Evolutionary conservation across 2,113 vertebrate genomes (phyloP), one percentile per base, ranked within the genome.

Genomic region (Charadrius vociferus): DNA sequence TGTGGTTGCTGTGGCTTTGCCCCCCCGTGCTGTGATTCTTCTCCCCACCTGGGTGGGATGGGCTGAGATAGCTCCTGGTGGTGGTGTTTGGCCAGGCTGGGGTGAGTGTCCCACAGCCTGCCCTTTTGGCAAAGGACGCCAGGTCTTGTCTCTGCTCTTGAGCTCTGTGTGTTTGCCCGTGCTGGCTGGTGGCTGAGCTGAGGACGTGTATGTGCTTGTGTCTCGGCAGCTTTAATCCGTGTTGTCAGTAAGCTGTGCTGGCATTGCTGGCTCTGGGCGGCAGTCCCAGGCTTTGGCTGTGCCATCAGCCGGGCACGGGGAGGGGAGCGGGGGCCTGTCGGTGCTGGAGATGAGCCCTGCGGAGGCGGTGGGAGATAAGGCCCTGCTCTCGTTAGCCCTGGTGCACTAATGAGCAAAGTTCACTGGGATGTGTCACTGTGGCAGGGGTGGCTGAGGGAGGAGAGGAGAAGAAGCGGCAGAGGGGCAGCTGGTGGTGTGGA

Each of bases 91-190:
- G 34, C 7, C 24, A 1, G 59, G 23, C 47, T 2, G 30, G 14
- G 24, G 8, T 1, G 26, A 18, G 22, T 2, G 16, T 22, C 62
- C 34, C 0, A 1, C 41, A 12, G 36, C 22, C 47, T 47, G 47
- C 47, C 11, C 49, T 53, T 0, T 3, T 3, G 81, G 26, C 6
- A 4, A 26, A 36, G n/a, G 27, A 3, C 0, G 4, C 1, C 0
- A 2, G 55, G 16, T 17, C 61, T 26, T 15, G 29, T 62, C 17
- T 62, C 36, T 29, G 39, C 7, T 9, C 24, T 16, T 0, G 3
- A 6, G 45, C 27, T 24, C 39, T 3, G 7, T 4, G 27, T 21
- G 32, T 63, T 49, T 32, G 70, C 5, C 29, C 0, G 1, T 19
- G 73, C 24, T 1, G 34, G 67, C n/a, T 15, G 85, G 7, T 2